Conservation (phyloP, 2,113 vertebrate genomes). For the Okapia johnstoni region DNA sequence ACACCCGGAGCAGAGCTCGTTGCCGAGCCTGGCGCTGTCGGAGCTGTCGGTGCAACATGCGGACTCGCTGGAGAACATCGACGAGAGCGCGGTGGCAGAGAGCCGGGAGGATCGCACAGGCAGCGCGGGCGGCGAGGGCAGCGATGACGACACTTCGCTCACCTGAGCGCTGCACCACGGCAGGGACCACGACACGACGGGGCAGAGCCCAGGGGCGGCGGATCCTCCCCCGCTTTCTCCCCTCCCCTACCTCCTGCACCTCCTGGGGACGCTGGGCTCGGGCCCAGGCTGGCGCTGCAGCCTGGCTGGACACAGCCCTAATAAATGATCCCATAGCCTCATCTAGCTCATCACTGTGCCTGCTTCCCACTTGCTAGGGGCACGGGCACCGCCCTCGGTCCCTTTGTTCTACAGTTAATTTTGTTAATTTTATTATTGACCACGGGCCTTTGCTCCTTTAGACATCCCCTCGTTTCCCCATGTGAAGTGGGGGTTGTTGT, state of each 20-base stretch:
- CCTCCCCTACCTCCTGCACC: neutral
- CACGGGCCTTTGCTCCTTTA: neutral
- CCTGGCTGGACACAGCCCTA: slow-evolving; percentile 50
- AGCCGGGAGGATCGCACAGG: slow-evolving; percentile 82
- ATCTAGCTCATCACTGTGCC: neutral
- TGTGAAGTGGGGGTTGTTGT: neutral
- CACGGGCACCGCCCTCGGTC: neutral
- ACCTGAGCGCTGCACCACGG: slow-evolving; percentile 63
- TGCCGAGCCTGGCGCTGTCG: slow-evolving; percentile 86
- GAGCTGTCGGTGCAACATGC: slow-evolving; percentile 92
- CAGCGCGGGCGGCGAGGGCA: slow-evolving; percentile 83
- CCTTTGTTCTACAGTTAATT: neutral
- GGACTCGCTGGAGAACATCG: slow-evolving; percentile 95
- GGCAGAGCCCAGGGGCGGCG: neutral
- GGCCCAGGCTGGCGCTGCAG: neutral
- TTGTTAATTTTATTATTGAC: neutral
- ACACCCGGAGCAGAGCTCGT: slow-evolving; percentile 90
- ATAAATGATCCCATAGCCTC: slow-evolving; percentile 71
- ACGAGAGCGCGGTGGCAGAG: slow-evolving; percentile 89
- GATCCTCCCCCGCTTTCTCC: slow-evolving; percentile 8
- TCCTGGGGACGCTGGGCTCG: slow-evolving; percentile 8
- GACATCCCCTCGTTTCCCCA: neutral
- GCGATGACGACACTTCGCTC: slow-evolving; percentile 83
- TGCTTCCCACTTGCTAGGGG: neutral
- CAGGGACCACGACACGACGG: slow-evolving; percentile 28